Percentiles rank a stretch among this genome's conserved stretches.
Conservation (phyloP, 2,113 vertebrate genomes). For the Henicopernis longicauda region DNA sequence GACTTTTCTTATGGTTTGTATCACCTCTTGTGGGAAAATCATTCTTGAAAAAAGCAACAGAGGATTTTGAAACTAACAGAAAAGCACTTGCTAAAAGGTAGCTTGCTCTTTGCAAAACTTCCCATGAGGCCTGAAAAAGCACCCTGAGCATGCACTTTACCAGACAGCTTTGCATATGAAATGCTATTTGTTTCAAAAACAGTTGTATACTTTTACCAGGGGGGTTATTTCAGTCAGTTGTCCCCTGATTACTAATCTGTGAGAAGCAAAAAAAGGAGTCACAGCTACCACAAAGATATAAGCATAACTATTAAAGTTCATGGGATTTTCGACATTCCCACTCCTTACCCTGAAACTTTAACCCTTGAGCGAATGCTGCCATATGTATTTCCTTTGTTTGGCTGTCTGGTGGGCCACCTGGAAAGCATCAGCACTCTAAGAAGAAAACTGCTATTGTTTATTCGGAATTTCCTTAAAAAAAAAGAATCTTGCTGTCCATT, state of each 20-base stretch:
- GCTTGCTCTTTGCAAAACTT: background rate
- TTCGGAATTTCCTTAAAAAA: background rate
- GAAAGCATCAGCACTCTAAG: background rate
- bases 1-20: background rate
- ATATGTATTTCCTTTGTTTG: background rate
- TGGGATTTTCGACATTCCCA: background rate
- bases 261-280: background rate
- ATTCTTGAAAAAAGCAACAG: background rate
- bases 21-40: background rate
- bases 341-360: background rate
- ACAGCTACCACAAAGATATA: background rate
- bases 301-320: background rate
- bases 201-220: background rate
- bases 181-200: background rate
- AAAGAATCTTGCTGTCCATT: background rate
- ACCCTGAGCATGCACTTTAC: background rate
- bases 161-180: constrained; percentile 25
- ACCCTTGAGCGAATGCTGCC: background rate
- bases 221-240: background rate
- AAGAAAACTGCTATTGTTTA: background rate
- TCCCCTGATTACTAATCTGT: background rate
- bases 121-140: background rate
- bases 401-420: background rate
- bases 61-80: constrained; percentile 1
- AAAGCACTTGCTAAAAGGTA: background rate